These are phyloP conservation scores for Heliornis fulica DNA, from an alignment of 2,113 vertebrate species.

Conservation along the genomic window DNA sequence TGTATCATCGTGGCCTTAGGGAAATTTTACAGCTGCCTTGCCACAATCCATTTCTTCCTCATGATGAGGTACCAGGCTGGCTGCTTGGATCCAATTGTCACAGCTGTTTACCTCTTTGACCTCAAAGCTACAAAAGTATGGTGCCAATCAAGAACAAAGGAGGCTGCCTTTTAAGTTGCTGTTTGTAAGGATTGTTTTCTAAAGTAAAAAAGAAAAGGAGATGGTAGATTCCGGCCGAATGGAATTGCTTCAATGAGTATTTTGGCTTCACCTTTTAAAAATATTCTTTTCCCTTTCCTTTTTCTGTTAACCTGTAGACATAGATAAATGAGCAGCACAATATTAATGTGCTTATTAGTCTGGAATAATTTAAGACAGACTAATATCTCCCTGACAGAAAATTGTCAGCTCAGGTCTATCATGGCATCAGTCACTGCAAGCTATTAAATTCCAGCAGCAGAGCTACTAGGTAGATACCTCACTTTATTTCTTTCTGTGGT, in stretches of 20 bases:
- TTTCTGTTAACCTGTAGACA: slow-evolving; percentile 9
- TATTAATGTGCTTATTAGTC: slow-evolving; percentile 46
- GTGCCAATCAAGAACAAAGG: neutral
- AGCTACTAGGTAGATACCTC: neutral
- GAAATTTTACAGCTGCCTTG: slow-evolving; percentile 54
- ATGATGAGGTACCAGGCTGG: neutral
- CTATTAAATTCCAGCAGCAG: slow-evolving; percentile 25
- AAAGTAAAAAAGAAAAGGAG: neutral
- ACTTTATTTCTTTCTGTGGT: neutral
- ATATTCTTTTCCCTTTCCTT: neutral
- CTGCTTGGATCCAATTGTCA: slow-evolving; percentile 6
- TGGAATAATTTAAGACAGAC: slow-evolving; percentile 46
- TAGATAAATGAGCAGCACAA: neutral
- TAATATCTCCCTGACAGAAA: slow-evolving; percentile 46
- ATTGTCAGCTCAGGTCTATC: slow-evolving; percentile 46
- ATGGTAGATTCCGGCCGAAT: neutral
- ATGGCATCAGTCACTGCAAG: slow-evolving; percentile 35
- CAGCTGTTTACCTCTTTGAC: slow-evolving; percentile 42
- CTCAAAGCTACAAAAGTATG: neutral
- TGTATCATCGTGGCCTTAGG: neutral
- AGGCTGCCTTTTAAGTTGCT: neutral
- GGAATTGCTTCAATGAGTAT: neutral
- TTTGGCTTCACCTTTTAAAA: neutral
- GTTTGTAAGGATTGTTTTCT: neutral
- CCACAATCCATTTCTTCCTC: slow-evolving; percentile 59